A percentile compares a stretch with the other conserved stretches of the same genome.
Conservation (phyloP, 2,797 vertebrate species). For the Tachyglossus aculeatus region DNA sequence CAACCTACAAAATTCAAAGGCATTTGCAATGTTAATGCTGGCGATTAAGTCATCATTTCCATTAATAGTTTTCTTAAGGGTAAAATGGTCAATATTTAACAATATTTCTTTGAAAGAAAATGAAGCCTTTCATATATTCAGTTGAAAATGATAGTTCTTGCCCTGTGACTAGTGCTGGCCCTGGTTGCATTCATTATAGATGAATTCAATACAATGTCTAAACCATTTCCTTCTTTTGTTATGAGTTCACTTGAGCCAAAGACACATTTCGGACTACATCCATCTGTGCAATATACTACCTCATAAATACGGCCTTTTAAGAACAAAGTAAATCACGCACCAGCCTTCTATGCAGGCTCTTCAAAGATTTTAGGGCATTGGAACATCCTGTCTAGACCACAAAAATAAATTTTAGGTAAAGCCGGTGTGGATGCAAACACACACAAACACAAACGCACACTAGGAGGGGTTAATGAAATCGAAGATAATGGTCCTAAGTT, state of each 20-base stretch:
- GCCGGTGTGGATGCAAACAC: no score
- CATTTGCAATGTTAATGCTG: conserved; percentile 33
- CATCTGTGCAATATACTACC: conserved; percentile 6
- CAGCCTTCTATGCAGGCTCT: neutral
- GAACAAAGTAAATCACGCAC: neutral
- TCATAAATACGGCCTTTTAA: neutral
- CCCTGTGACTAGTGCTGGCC: neutral
- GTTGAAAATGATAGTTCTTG: conserved; percentile 20
- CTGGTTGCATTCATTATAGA: conserved; percentile 10
- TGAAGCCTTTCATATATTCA: conserved; percentile 6
- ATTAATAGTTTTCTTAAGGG: conserved; percentile 15
- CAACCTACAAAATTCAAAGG: conserved; percentile 22
- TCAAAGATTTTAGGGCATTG: neutral
- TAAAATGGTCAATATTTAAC: conserved; percentile 33
- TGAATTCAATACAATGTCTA: neutral
- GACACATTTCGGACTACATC: conserved; percentile 10
- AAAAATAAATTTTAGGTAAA: no score
- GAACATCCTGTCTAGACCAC: neutral
- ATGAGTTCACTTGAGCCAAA: neutral
- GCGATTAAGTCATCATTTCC: conserved; percentile 36
- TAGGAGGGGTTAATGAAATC: no score
- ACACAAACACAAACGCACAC: no score
- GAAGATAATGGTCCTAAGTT: no score
- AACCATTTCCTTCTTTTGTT: conserved; percentile 3
- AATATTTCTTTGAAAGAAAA: conserved; percentile 30